Evolutionary conservation across 2,113 vertebrate species (phyloP).

Genomic region (Natator depressus): DNA sequence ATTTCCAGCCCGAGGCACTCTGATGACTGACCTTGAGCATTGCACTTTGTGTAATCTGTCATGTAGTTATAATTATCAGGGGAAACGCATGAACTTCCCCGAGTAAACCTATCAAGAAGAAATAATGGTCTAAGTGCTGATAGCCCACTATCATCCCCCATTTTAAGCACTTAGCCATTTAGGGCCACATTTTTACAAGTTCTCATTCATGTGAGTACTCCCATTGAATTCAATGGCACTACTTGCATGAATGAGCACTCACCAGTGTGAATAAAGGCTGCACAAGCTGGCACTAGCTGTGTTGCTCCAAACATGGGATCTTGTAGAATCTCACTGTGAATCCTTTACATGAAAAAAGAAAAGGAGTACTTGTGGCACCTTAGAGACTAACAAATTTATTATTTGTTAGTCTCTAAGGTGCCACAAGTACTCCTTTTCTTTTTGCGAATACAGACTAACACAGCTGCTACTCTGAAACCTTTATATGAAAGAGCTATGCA

Average conservation of each 20-base stretch:
- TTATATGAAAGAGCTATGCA: neutral
- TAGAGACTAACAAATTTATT: too few relatives aligned
- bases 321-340: neutral
- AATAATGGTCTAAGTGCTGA: neutral
- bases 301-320: neutral
- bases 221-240: neutral
- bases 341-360: neutral
- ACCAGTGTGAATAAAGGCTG: neutral
- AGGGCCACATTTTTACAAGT: fast-evolving
- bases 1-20: neutral
- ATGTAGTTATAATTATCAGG: neutral
- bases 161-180: fast-evolving
- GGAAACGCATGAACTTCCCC: neutral
- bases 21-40: neutral
- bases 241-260: too few relatives aligned
- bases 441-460: too few relatives aligned
- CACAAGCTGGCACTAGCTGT: neutral
- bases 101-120: neutral
- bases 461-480: too few relatives aligned
- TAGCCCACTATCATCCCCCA: fast-evolving
- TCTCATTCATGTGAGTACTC: neutral
- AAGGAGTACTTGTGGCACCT: too few relatives aligned
- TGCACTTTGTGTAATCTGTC: neutral
- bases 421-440: too few relatives aligned
- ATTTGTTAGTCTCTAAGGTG: too few relatives aligned